Evolutionary conservation across 2,888 invertebrate species (phyloP).

Genomic region (Holacanthella duospinosa): DNA sequence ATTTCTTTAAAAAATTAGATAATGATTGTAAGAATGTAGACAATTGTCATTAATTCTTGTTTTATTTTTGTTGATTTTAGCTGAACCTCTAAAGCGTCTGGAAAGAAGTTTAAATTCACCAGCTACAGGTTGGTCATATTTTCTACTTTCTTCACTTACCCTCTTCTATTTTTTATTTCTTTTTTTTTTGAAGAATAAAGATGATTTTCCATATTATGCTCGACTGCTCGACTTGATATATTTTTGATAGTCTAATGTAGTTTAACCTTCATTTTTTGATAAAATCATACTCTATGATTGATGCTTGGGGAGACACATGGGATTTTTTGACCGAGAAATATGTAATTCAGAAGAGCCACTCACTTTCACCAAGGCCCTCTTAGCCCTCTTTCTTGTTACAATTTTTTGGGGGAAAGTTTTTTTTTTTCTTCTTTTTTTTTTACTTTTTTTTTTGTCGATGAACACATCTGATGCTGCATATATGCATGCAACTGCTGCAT

Average conservation of each 20-base stretch:
- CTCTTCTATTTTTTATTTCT: neutral
- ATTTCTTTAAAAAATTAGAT: too few species aligned
- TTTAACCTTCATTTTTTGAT: neutral
- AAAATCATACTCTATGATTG: constrained; percentile 12
- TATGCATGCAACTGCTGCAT: neutral
- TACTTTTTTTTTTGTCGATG: too few species aligned
- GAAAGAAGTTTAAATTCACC: constrained; percentile 36
- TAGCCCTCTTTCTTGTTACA: neutral
- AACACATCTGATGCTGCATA: neutral
- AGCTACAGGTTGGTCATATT: constrained; percentile 35
- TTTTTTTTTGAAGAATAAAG: neutral
- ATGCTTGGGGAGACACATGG: constrained; percentile 5
- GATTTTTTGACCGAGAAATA: neutral
- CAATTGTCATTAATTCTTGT: neutral
- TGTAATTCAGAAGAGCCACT: neutral
- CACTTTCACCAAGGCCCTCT: too few species aligned
- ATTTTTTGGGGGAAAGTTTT: neutral
- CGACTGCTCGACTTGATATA: neutral
- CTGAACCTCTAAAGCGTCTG: constrained; percentile 36
- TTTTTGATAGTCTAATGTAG: constrained; percentile 5
- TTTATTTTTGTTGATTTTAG: constrained; percentile 19
- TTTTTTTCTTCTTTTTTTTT: too few species aligned
- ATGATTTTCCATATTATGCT: constrained; percentile 1
- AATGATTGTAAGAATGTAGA: neutral
- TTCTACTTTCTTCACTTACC: neutral